A percentile compares a stretch with the other conserved stretches of the same genome.
Conservation (phyloP, 2,797 vertebrate genomes). For the Eulemur coronatus region DNA sequence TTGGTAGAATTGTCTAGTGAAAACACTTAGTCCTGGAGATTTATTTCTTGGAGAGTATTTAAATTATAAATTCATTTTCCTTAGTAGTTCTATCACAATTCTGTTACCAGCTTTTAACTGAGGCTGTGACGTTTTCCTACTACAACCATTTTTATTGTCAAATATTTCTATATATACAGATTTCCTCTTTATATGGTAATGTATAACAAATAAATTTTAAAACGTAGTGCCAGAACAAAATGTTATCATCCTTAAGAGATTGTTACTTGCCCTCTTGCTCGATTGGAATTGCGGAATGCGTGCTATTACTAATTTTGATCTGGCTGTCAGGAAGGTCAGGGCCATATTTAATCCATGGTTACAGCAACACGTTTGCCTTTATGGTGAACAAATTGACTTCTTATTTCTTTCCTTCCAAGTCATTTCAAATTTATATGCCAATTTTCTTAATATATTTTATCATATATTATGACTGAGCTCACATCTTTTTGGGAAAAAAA, state of each 20-base stretch:
- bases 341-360: background rate
- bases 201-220: background rate
- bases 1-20: background rate
- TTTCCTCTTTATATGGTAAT: slow-evolving; percentile 26
- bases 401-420: background rate
- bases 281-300: background rate
- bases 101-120: background rate
- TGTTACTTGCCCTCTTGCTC: background rate
- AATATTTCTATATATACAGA: slow-evolving; percentile 2
- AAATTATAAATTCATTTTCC: background rate
- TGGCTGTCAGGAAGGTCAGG: background rate
- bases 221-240: background rate
- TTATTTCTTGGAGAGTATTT: background rate
- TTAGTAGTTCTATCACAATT: background rate
- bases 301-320: background rate
- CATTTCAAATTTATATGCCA: background rate
- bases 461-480: background rate
- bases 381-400: background rate
- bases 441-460: slow-evolving; percentile 11
- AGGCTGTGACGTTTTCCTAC: background rate
- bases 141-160: background rate
- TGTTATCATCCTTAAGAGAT: background rate
- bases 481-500: background rate
- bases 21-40: background rate
- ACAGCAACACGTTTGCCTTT: background rate